These are phyloP conservation scores for Hesperia comma DNA, from an alignment of 2,888 invertebrate species.

Conservation along the genomic window DNA sequence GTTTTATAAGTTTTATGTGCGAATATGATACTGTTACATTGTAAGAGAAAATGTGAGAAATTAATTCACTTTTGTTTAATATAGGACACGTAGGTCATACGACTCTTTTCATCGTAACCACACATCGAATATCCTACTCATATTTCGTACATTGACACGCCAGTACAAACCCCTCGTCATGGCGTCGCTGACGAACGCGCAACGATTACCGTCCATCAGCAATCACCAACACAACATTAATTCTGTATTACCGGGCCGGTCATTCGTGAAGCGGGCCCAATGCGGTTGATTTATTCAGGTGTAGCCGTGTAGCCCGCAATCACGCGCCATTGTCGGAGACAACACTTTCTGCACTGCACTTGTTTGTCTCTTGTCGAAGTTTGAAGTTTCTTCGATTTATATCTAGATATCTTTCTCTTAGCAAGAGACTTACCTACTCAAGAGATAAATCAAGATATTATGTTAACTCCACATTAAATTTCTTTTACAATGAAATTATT, in stretches of 20 bases:
- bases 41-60: too few relatives aligned
- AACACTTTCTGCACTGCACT: not conserved
- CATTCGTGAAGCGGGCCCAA: conserved; percentile 37
- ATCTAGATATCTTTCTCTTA: too few relatives aligned
- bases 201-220: conserved; percentile 35
- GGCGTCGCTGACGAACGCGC: conserved; percentile 19
- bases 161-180: not conserved
- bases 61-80: too few relatives aligned
- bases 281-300: conserved; percentile 73
- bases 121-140: too few relatives aligned
- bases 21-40: too few relatives aligned
- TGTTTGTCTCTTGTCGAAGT: conserved; percentile 3
- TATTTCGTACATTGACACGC: not conserved
- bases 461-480: too few relatives aligned
- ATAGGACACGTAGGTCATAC: too few relatives aligned
- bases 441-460: too few relatives aligned
- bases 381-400: not conserved
- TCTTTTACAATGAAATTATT: too few relatives aligned
- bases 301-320: conserved; percentile 69
- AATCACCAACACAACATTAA: conserved; percentile 32
- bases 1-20: too few relatives aligned
- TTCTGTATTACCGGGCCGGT: conserved; percentile 29
- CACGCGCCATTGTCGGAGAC: conserved; percentile 66
- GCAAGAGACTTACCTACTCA: too few relatives aligned
- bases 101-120: too few relatives aligned